phyloP scores from a whole-genome alignment of 2,888 invertebrate species.

The Coelinius sp. region DNA sequence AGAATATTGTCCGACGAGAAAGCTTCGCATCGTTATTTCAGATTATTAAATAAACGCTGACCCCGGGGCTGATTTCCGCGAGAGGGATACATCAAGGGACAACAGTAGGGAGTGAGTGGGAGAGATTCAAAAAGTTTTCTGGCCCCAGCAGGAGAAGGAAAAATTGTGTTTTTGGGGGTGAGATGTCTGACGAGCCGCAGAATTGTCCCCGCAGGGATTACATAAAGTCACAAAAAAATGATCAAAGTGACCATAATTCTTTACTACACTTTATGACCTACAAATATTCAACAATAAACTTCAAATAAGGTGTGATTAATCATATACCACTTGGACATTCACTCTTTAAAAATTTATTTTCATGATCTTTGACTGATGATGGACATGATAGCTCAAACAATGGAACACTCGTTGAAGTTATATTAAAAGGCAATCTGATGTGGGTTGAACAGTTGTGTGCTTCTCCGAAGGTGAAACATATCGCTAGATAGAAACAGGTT shows the following conservation, averaged over 20 bases:
- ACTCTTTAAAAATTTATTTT: not conserved
- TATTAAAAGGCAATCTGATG: conserved; percentile 7
- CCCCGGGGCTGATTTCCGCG: conserved; percentile 39
- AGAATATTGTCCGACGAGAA: conserved; percentile 33
- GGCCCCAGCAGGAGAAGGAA: conserved; percentile 9
- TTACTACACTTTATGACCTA: not conserved
- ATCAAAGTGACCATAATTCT: conserved; percentile 29
- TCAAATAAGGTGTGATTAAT: not conserved
- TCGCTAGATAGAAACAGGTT: conserved; percentile 40
- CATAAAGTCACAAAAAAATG: conserved; percentile 1
- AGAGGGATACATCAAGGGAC: conserved; percentile 34
- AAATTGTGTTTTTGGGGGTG: not conserved
- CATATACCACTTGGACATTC: not conserved
- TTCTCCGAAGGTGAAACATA: conserved; percentile 2
- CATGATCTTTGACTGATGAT: not conserved
- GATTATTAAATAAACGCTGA: conserved; percentile 58
- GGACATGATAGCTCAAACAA: not conserved
- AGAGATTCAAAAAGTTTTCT: conserved; percentile 12
- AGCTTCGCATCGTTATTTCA: conserved; percentile 56
- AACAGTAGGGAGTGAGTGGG: not conserved
- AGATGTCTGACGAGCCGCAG: conserved; percentile 39
- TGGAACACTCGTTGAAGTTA: not conserved
- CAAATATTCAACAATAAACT: not conserved
- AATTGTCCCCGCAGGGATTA: conserved; percentile 42
- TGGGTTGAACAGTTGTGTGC: not conserved